Base-by-base conservation (phyloP, 2,888 invertebrate genomes). In the Antheraea yamamai region DNA sequence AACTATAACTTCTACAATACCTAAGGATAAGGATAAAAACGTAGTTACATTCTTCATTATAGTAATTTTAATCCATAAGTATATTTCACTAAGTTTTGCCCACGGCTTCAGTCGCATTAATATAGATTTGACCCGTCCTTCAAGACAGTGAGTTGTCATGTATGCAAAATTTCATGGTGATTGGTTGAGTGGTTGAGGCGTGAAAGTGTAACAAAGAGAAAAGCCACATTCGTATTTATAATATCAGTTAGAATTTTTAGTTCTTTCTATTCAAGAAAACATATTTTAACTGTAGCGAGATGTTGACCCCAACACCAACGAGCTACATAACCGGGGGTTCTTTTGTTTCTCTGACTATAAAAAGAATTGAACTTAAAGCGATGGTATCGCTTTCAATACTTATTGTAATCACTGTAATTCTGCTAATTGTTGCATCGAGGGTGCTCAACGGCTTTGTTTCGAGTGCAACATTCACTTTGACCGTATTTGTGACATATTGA, bases 321-420 rank as follows among this genome's bases (percentile, higher is more conserved):
- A 91, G 85, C 82, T 93, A 93, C 92, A 93, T 85, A 93, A 87
- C 90, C 80, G 91, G 92, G 93, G 92, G 92, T 89, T 87, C 87
- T 86, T 91, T 92, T 91, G 91, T 93, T 91, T 91, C 88, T 86
- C 80, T 80, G 81, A 87, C 82, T 83, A 82, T 83, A 88, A 88
- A 88, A 87, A 84, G 81, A 88, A 88, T 87, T 81, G 86, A 89
- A 88, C 77, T 86, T 86, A 84, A 84, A 91, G 90, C 88, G 92
- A 91, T 89, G 88, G 89, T 93, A 94, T 94, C 93, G 86, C 85
- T 94, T 94, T 90, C 93, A 93, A 91, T 91, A 86, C 83, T 30
- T 61, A 81, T 85, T 87, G 88, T 90, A 92, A 94, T 93, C 93
- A 94, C 91, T 88, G 88, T 91, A 89, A 93, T 93, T 89, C 89